These are phyloP conservation scores for Cyclophora albipunctata DNA, from an alignment of 2,888 invertebrate species.

Conservation along the genomic window DNA sequence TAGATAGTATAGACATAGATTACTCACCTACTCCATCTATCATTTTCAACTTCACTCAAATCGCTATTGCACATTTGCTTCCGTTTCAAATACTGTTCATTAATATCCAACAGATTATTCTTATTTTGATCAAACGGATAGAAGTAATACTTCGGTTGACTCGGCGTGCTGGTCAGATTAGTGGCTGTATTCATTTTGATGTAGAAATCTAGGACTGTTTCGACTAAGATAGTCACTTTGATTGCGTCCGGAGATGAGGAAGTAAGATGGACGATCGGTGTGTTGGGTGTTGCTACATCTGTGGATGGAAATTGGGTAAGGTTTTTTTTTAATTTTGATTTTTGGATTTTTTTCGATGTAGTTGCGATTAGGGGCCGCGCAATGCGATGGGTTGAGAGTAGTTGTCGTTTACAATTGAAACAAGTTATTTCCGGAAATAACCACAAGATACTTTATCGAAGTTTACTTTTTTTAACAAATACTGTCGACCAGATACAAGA, in stretches of 20 bases:
- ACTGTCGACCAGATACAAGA: too few species aligned
- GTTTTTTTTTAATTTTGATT: slow-evolving; percentile 2
- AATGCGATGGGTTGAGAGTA: too few species aligned
- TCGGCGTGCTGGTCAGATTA: slow-evolving; percentile 58
- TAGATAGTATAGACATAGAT: slow-evolving; percentile 3
- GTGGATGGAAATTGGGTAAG: slow-evolving; percentile 23
- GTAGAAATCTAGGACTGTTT: slow-evolving; percentile 76
- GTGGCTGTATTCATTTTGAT: slow-evolving; percentile 57
- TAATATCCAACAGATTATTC: slow-evolving; percentile 36
- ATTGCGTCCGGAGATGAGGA: slow-evolving; percentile 77
- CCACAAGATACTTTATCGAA: too few species aligned
- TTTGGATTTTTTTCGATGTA: background rate
- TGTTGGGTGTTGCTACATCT: slow-evolving; percentile 57
- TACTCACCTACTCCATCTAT: slow-evolving; percentile 26
- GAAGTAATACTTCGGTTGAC: slow-evolving; percentile 70
- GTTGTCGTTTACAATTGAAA: too few species aligned
- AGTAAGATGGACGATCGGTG: slow-evolving; percentile 80
- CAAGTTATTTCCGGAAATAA: too few species aligned
- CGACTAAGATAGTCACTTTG: slow-evolving; percentile 75
- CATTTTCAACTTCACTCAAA: slow-evolving; percentile 28
- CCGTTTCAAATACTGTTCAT: slow-evolving; percentile 38
- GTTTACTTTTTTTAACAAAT: too few species aligned
- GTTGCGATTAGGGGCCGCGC: too few species aligned
- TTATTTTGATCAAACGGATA: slow-evolving; percentile 66
- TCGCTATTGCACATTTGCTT: slow-evolving; percentile 77